A percentile compares a stretch with the other conserved stretches of the same genome.
These are phyloP conservation scores for Otus sunia DNA, from an alignment of 2,113 vertebrate genomes.

Conservation along the genomic window DNA sequence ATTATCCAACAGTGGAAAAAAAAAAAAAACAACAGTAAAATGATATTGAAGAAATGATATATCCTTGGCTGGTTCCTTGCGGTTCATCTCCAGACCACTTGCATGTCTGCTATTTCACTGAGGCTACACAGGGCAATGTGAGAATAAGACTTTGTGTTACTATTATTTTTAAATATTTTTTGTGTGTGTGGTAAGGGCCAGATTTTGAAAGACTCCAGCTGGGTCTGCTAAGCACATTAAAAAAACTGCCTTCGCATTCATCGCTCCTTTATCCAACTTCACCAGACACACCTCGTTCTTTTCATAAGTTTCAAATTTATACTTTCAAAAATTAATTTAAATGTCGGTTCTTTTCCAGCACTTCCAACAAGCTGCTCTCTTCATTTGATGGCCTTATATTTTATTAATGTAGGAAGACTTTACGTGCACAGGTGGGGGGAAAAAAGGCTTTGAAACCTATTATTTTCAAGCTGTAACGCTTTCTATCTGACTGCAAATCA, in stretches of 20 bases:
- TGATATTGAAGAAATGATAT: not conserved
- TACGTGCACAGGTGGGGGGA: not conserved
- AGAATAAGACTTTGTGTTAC: not conserved
- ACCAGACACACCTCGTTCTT: not conserved
- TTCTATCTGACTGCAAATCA: not conserved
- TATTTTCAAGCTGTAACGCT: not conserved
- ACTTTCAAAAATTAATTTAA: not conserved
- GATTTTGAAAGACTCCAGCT: constrained; percentile 24
- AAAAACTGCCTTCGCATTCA: not conserved
- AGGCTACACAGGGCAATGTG: not conserved
- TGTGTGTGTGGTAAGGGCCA: not conserved
- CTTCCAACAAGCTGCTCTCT: not conserved
- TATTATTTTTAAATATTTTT: not conserved
- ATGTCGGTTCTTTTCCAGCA: not conserved
- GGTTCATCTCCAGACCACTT: constrained; percentile 44
- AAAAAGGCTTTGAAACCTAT: not conserved
- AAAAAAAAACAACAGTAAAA: not conserved
- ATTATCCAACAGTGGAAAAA: not conserved
- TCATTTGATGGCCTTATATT: not conserved
- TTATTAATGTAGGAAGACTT: not conserved
- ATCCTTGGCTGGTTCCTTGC: not conserved
- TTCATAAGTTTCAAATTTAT: not conserved
- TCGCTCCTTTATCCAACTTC: not conserved
- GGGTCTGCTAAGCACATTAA: constrained; percentile 1
- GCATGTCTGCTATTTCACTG: constrained; percentile 14